Percentiles rank a stretch among this genome's conserved stretches.
Conservation (phyloP, 2,888 invertebrate species). For the Linhomoeus sp. region DNA sequence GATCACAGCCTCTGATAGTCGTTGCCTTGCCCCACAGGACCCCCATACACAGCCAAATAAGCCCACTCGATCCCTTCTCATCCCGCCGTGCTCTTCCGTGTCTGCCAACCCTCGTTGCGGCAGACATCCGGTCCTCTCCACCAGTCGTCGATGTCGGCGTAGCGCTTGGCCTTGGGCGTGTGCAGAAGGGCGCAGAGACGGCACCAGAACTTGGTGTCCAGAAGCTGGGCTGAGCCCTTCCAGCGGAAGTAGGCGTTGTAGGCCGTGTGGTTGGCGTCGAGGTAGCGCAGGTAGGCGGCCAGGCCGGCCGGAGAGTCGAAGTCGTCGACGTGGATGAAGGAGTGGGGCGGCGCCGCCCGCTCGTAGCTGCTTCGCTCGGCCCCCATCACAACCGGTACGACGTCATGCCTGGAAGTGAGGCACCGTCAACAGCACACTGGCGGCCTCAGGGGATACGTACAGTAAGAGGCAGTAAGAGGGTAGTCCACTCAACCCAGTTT, state of each 20-base stretch:
- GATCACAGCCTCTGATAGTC: too few relatives aligned
- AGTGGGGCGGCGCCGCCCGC: constrained; percentile 63
- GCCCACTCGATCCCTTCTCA: too few relatives aligned
- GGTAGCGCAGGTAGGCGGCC: constrained; percentile 59
- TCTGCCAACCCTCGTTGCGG: too few relatives aligned
- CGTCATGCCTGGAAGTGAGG: constrained; percentile 6
- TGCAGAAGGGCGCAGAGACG: constrained; percentile 59
- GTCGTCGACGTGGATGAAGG: constrained; percentile 87
- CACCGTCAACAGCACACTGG: too few relatives aligned
- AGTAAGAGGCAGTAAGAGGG: too few relatives aligned
- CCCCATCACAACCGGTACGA: constrained; percentile 28
- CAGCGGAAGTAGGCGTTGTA: constrained; percentile 87
- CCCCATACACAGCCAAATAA: too few relatives aligned
- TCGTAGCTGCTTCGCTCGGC: constrained; percentile 76
- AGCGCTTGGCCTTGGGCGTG: constrained; percentile 33
- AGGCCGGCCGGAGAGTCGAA: constrained; percentile 66
- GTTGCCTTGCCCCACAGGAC: too few relatives aligned
- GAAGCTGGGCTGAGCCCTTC: constrained; percentile 83
- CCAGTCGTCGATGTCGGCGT: constrained; percentile 71
- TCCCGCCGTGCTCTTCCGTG: too few relatives aligned
- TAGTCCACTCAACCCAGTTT: too few relatives aligned
- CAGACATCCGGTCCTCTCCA: constrained; percentile 65
- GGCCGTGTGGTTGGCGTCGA: constrained; percentile 65
- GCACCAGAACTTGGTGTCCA: constrained; percentile 86
- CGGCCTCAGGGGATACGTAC: too few relatives aligned